Evolutionary conservation across 2,113 vertebrate species (phyloP).

Genomic region (Jaculus jaculus): DNA sequence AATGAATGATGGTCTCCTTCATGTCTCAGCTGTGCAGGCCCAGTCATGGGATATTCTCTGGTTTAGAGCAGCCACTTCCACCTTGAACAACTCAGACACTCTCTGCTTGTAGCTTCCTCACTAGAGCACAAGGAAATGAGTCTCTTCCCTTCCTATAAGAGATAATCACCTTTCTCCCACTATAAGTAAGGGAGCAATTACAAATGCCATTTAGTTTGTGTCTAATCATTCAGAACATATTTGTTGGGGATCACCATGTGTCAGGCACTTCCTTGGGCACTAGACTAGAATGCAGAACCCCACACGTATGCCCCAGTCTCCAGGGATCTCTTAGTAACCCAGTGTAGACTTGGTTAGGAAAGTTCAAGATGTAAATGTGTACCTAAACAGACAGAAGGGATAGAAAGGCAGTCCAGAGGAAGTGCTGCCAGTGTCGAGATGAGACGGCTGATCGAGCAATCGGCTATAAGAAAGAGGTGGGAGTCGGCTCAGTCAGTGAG

Average conservation of each 20-base stretch:
- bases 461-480: too few species aligned
- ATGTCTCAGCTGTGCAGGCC: neutral
- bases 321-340: neutral
- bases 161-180: neutral
- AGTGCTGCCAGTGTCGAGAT: neutral
- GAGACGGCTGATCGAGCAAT: neutral
- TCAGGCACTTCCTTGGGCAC: neutral
- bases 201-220: constrained; percentile 28
- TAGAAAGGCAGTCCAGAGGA: neutral
- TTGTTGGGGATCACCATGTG: neutral
- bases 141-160: neutral
- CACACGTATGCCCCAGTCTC: neutral
- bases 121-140: neutral
- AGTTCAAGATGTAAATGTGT: neutral
- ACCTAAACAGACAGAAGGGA: neutral
- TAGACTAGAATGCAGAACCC: neutral
- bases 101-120: neutral
- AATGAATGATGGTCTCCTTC: neutral
- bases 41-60: neutral
- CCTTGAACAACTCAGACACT: neutral
- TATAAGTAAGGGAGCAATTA: neutral
- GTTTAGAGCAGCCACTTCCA: neutral
- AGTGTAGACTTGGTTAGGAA: neutral
- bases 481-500: too few species aligned
- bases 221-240: constrained; percentile 23